Conservation (phyloP, 2,888 invertebrate species). For the Drosophila falleni region DNA sequence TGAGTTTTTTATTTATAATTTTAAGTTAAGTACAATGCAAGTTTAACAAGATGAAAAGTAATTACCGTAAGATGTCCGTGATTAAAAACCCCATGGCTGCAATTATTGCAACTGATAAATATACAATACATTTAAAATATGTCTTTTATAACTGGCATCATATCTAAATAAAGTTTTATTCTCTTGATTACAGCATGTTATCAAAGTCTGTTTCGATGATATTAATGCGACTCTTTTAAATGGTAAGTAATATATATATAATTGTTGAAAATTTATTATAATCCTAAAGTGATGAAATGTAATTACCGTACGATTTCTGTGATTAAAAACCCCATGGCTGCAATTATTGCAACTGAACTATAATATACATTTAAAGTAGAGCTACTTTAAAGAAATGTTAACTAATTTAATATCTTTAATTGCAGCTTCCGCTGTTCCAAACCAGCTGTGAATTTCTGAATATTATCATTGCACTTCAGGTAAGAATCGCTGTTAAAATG, state of each 20-base stretch:
- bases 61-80: slow-evolving; percentile 72
- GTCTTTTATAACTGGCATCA: background rate
- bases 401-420: slow-evolving; percentile 22
- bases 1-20: slow-evolving; percentile 20
- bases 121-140: background rate
- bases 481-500: slow-evolving; percentile 1
- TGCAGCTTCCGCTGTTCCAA: slow-evolving; percentile 23
- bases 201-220: background rate
- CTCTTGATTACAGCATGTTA: slow-evolving; percentile 12
- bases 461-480: background rate
- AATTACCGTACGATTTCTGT: slow-evolving; percentile 71
- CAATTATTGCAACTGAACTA: slow-evolving; percentile 69
- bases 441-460: too few species aligned
- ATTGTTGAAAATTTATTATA: background rate
- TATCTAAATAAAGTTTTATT: background rate
- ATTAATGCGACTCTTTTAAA: background rate
- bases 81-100: slow-evolving; percentile 68
- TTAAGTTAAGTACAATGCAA: too few species aligned
- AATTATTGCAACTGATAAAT: slow-evolving; percentile 66
- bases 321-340: slow-evolving; percentile 72
- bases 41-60: slow-evolving; percentile 59
- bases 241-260: slow-evolving; percentile 19
- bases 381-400: background rate
- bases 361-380: background rate
- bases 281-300: slow-evolving; percentile 55